Evolutionary conservation across 2,113 vertebrate genomes (phyloP).

Genomic region (Entomyzon cyanotis): DNA sequence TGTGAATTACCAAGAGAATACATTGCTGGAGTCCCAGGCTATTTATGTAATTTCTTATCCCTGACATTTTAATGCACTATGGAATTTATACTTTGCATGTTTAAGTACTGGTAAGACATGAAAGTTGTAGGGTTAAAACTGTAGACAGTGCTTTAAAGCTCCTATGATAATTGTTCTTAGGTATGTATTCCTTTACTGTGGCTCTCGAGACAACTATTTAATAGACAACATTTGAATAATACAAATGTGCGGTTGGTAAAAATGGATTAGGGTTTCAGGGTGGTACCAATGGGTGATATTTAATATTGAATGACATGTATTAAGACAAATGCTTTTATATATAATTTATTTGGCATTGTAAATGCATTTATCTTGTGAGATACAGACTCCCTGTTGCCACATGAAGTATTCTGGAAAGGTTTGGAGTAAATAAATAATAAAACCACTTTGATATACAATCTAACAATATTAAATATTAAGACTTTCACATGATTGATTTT

Average conservation of each 20-base stretch:
- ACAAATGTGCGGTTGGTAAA: conserved; percentile 73
- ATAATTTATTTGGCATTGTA: conserved; percentile 85
- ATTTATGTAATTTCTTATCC: conserved; percentile 37
- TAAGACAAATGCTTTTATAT: conserved; percentile 86
- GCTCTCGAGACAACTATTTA: conserved; percentile 65
- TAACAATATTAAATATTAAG: conserved; percentile 89
- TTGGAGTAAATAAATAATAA: conserved; percentile 87
- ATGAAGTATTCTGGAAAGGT: conserved; percentile 80
- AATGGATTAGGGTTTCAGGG: conserved; percentile 76
- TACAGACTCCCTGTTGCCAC: conserved; percentile 80
- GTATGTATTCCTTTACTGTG: conserved; percentile 54
- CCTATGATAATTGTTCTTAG: conserved; percentile 57
- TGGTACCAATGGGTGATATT: conserved; percentile 79
- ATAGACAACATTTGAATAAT: conserved; percentile 74
- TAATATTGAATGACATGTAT: conserved; percentile 86
- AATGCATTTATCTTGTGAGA: conserved; percentile 84
- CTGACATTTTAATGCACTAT: conserved; percentile 59
- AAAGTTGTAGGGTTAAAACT: conserved; percentile 61
- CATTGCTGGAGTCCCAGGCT: conserved; percentile 21
- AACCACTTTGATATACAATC: conserved; percentile 83
- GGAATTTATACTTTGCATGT: conserved; percentile 39
- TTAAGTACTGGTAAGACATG: conserved; percentile 57
- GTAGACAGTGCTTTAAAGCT: conserved; percentile 61
- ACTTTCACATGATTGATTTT: conserved; percentile 82
- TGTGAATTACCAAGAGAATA: background rate